Conservation (phyloP, 2,888 invertebrate genomes). For the Subacronicta megacephala region DNA sequence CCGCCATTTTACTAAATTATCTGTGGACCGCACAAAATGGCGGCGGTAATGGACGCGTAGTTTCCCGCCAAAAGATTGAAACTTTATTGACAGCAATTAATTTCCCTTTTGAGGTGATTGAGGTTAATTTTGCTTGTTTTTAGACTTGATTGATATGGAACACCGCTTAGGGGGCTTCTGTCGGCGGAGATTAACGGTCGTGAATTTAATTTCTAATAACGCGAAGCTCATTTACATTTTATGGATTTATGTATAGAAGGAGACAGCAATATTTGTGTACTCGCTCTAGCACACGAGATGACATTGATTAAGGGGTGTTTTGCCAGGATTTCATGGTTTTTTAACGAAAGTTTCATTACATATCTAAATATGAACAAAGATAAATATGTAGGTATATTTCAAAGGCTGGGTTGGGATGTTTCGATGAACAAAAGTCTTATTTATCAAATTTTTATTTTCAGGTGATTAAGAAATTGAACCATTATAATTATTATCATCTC, state of each 20-base stretch:
- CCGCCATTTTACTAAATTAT: constrained; percentile 70
- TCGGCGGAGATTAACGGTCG: constrained; percentile 25
- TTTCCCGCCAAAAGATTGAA: constrained; percentile 63
- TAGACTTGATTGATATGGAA: constrained; percentile 52
- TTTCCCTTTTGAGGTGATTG: constrained; percentile 52
- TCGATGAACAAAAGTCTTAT: no score
- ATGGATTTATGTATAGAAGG: constrained; percentile 16
- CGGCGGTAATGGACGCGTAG: constrained; percentile 56
- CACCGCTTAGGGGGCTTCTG: constrained; percentile 17
- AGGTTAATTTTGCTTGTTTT: constrained; percentile 58
- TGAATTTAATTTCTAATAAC: constrained; percentile 36
- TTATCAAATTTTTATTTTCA: no score
- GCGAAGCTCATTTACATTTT: constrained; percentile 38
- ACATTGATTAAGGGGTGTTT: no score
- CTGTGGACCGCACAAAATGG: constrained; percentile 58
- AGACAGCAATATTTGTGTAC: constrained; percentile 8
- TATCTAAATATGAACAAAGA: no score
- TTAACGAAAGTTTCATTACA: no score
- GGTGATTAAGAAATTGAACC: no score
- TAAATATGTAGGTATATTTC: no score
- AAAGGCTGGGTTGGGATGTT: no score
- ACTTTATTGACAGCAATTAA: constrained; percentile 62
- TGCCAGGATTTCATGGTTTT: no score
- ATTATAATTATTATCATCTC: no score
- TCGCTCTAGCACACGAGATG: no score